Evolutionary conservation across 2,113 vertebrate species (phyloP).

Genomic region (Protobothrops mucrosquamatus): DNA sequence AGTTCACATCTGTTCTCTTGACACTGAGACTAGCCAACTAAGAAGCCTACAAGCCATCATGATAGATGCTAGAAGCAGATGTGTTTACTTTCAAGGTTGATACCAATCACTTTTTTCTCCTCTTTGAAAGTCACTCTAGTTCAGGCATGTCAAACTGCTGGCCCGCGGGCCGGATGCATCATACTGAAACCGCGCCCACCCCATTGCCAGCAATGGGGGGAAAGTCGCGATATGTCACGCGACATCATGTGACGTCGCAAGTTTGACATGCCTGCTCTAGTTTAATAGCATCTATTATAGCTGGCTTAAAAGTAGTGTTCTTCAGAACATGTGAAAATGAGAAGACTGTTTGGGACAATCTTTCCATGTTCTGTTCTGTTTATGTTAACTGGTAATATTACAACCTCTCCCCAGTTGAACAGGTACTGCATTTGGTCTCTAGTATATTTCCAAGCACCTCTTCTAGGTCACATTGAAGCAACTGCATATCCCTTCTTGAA

Average conservation of each 20-base stretch:
- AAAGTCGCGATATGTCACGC: too few species aligned
- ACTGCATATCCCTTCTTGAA: neutral
- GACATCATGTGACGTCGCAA: too few species aligned
- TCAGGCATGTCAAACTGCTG: too few species aligned
- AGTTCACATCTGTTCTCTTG: neutral
- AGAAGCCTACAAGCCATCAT: neutral
- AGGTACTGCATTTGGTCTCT: neutral
- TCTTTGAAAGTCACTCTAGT: neutral
- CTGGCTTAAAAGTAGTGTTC: neutral
- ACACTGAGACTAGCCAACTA: neutral
- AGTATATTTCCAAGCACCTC: neutral
- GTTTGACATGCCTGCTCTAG: too few species aligned
- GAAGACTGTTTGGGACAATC: neutral
- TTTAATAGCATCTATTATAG: neutral
- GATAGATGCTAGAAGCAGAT: neutral
- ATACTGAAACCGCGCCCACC: too few species aligned
- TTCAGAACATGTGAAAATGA: neutral
- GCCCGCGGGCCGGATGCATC: too few species aligned
- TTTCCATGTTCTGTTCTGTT: neutral
- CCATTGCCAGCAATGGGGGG: too few species aligned
- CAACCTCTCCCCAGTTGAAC: neutral
- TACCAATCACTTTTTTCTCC: neutral
- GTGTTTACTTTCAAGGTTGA: neutral
- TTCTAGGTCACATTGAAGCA: neutral
- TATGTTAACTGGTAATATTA: neutral